phyloP scores from a whole-genome alignment of 2,888 invertebrate genomes.

The Lasioglossum malachurum region DNA sequence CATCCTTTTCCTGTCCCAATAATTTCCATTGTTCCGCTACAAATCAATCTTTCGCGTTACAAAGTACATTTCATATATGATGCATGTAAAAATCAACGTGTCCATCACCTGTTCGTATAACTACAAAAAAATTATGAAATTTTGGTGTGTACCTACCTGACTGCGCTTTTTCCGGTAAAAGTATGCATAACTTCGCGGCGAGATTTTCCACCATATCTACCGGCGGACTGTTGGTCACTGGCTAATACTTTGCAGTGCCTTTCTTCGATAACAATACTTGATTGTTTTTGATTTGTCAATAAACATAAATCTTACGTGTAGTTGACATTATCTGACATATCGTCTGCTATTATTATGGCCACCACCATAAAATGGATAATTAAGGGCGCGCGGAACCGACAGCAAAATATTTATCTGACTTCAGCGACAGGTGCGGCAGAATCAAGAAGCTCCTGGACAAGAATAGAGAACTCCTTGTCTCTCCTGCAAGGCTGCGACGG shows the following conservation, averaged over 20 bases:
- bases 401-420: too few species aligned
- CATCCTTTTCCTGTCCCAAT: conserved; percentile 93
- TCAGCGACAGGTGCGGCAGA: too few species aligned
- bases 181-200: conserved; percentile 81
- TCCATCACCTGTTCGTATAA: not conserved
- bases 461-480: too few species aligned
- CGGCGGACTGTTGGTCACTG: not conserved
- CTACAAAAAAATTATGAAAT: conserved; percentile 5
- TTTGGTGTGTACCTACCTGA: conserved; percentile 78
- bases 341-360: conserved; percentile 47
- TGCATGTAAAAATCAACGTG: not conserved
- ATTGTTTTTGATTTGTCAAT: not conserved
- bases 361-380: not conserved
- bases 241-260: not conserved
- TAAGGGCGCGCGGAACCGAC: too few species aligned
- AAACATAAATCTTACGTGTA: not conserved
- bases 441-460: too few species aligned
- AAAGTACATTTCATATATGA: not conserved
- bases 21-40: conserved; percentile 91
- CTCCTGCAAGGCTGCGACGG: too few species aligned
- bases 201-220: conserved; percentile 82
- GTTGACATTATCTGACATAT: conserved; percentile 46
- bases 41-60: conserved; percentile 27
- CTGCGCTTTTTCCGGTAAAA: conserved; percentile 76
- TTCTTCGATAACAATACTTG: not conserved